These are phyloP conservation scores for Petrocephalus sullivani DNA, from an alignment of 2,797 vertebrate genomes.

Conservation along the genomic window DNA sequence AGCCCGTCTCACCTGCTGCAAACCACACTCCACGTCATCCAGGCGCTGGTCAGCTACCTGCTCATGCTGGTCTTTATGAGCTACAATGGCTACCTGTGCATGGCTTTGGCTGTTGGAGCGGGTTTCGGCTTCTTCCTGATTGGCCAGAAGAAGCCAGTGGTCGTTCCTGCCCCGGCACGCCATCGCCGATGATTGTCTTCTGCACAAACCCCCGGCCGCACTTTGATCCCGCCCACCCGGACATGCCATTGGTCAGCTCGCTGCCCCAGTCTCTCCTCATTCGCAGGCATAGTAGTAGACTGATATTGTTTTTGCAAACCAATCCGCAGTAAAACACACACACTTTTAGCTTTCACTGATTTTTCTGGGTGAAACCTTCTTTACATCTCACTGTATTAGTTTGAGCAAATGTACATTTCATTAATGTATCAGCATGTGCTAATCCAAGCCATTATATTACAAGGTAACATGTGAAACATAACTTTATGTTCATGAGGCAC, in stretches of 20 bases:
- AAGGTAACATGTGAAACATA: neutral
- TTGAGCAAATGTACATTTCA: neutral
- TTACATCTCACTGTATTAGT: neutral
- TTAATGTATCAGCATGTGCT: neutral
- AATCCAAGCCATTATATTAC: neutral
- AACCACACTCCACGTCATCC: conserved; percentile 81
- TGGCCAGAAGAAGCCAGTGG: conserved; percentile 93
- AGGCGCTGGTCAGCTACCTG: conserved; percentile 91
- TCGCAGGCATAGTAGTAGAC: neutral
- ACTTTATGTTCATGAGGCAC: neutral
- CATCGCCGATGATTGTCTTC: conserved; percentile 69
- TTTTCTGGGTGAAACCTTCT: neutral
- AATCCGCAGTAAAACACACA: neutral
- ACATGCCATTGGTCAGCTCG: neutral
- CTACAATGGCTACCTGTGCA: conserved; percentile 93
- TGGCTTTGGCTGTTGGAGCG: conserved; percentile 79
- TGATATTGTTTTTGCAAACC: neutral
- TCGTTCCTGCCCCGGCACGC: conserved; percentile 94
- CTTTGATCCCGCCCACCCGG: neutral
- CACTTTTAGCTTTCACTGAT: neutral
- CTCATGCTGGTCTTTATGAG: conserved; percentile 98
- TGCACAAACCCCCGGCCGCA: neutral
- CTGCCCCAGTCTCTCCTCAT: neutral
- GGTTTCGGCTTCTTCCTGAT: conserved; percentile 93
- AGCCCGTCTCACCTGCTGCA: conserved; percentile 86